Base-by-base conservation (phyloP, 2,888 invertebrate species). In the Aporophyla nigra region DNA sequence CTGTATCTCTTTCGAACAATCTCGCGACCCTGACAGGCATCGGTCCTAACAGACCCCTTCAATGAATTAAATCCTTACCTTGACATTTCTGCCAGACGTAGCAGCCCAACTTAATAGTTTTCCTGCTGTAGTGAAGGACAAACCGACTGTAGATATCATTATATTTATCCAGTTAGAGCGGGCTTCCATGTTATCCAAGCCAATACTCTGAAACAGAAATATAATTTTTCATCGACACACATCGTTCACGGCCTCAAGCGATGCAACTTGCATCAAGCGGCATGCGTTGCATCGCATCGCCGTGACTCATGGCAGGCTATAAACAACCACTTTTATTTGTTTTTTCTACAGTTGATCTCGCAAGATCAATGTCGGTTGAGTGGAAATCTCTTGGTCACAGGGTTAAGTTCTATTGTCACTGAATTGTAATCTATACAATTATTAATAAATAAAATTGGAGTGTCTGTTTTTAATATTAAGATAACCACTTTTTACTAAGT, bases 161-260 rank as follows among this genome's bases (percentile, higher is more conserved):
- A 97, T 94, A 83, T 95, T 96, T 43, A 97, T 88, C 89, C 96
- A 97, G 56, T 71, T 79, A 24, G 85, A 94, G 69, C 96, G 90
- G 4, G 96, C 94, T 88, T 95, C 95, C 3, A 93, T 88, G 51
- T 70, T 71, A 0, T 58, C 1, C 9, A 84, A 76, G 0, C 79
- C 76, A 54, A 84, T 84, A 51, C 73, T 79, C 84, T 84, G 53
- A 72, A 68, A 69, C 21, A 67, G 10, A 33, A 16, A 24, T 21
- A n/a, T n/a, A 33, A 33, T 21, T 10, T 21, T 33, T 33, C 21
- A 6, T 33, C 61, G 21, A 21, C 12, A 6, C 33, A 21, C 3
- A 33, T 12, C 3, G 33, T 21, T 61, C 33, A 21, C 33, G 33
- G 21, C 27, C 5, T 33, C 59, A 12, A 27, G 9, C 2, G 19